Conservation (phyloP, 2,888 invertebrate genomes). For the Pterobdella sp. region DNA sequence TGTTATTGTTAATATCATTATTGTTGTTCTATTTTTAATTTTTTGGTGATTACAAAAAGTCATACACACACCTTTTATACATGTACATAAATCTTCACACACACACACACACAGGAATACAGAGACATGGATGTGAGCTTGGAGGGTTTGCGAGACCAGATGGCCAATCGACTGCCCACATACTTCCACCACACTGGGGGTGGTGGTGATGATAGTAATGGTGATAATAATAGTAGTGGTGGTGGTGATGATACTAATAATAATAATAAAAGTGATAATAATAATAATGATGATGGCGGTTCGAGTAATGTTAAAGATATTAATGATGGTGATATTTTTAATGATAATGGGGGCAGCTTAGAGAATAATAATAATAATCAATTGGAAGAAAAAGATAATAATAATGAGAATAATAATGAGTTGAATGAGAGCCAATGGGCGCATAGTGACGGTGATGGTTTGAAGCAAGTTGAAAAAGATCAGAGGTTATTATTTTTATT, state of each 20-base stretch:
- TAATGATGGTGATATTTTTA: background rate
- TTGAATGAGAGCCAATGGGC: background rate
- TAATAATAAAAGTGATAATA: background rate
- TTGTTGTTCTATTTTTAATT: background rate
- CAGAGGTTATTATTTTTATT: no score
- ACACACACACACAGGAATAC: no score
- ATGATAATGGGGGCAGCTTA: background rate
- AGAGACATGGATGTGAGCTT: conserved; percentile 28
- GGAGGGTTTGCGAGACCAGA: no score
- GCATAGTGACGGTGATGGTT: no score
- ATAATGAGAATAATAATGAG: background rate
- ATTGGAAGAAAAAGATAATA: background rate
- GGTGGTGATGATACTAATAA: background rate
- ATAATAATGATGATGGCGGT: background rate
- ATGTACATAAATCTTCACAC: no score
- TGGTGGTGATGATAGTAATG: background rate
- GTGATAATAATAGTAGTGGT: background rate
- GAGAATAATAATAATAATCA: no score
- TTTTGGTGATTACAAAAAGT: no score
- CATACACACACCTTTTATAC: background rate
- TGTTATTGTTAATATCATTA: background rate
- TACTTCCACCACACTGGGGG: background rate
- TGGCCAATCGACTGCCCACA: background rate
- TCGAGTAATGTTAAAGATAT: background rate
- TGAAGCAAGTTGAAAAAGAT: no score